Percentiles rank a stretch among this genome's conserved stretches.
phyloP scores from a whole-genome alignment of 2,113 vertebrate species.

The Oncorhynchus mykiss region DNA sequence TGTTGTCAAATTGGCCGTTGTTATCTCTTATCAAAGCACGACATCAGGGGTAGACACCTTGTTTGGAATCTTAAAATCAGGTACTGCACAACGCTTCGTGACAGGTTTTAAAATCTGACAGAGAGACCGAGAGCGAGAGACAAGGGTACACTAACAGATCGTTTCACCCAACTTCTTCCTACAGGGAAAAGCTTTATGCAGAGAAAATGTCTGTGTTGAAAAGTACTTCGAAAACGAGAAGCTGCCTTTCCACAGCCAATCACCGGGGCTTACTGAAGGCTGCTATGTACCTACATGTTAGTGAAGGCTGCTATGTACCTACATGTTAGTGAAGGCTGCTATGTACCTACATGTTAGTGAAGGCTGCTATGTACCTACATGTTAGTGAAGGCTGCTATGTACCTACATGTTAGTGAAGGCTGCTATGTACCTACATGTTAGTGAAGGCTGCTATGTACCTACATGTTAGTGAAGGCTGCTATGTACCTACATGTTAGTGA shows the following conservation, averaged over 20 bases:
- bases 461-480: too few relatives aligned
- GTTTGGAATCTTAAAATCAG: constrained; percentile 55
- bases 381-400: too few relatives aligned
- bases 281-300: too few relatives aligned
- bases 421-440: too few relatives aligned
- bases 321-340: too few relatives aligned
- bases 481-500: too few relatives aligned
- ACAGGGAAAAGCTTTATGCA: not conserved
- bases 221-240: not conserved
- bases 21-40: constrained; percentile 59
- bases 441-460: too few relatives aligned
- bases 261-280: not conserved
- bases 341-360: too few relatives aligned
- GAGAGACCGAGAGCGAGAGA: constrained; percentile 2
- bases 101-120: constrained; percentile 46
- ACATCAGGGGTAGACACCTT: constrained; percentile 16
- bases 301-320: too few relatives aligned
- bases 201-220: not conserved
- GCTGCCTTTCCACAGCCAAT: not conserved
- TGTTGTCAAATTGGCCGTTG: constrained; percentile 65
- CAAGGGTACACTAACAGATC: constrained; percentile 22
- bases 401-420: too few relatives aligned
- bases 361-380: too few relatives aligned
- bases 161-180: constrained; percentile 35
- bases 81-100: constrained; percentile 36